These are phyloP conservation scores for Agrochola litura DNA, from an alignment of 2,888 invertebrate genomes.

Conservation along the genomic window DNA sequence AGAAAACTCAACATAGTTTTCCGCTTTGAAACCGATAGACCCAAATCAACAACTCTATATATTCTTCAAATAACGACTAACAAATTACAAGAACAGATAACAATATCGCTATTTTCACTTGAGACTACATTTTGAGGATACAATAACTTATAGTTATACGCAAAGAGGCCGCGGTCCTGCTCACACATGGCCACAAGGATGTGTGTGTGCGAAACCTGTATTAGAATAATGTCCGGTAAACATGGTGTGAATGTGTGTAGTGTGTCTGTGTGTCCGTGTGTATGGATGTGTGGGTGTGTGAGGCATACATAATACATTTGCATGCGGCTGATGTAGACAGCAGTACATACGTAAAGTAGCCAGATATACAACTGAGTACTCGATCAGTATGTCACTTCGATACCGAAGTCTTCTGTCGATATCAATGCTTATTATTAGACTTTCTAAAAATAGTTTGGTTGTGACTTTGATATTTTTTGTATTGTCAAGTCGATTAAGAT, in stretches of 20 bases:
- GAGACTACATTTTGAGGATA: constrained; percentile 63
- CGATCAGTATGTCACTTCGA: constrained; percentile 84
- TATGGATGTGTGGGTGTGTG: constrained; percentile 66
- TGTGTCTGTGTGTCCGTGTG: constrained; percentile 45
- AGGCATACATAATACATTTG: constrained; percentile 77
- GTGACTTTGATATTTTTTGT: constrained; percentile 11
- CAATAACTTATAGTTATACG: constrained; percentile 65
- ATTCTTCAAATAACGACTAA: constrained; percentile 28
- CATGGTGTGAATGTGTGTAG: constrained; percentile 51
- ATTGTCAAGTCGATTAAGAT: background rate
- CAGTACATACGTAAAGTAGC: constrained; percentile 69
- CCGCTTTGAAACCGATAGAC: background rate
- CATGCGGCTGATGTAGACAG: constrained; percentile 79
- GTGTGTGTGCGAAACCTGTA: constrained; percentile 72
- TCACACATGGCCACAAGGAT: constrained; percentile 60
- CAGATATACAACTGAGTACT: constrained; percentile 76
- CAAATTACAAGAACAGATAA: constrained; percentile 51
- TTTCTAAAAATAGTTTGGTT: constrained; percentile 46
- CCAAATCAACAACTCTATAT: constrained; percentile 31
- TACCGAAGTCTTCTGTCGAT: constrained; percentile 46
- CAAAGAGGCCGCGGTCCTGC: constrained; percentile 77
- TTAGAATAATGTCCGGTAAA: constrained; percentile 67
- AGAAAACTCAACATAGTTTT: constrained; percentile 5
- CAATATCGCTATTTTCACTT: constrained; percentile 56
- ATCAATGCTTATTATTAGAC: constrained; percentile 50